These are phyloP conservation scores for Panthera uncia DNA, from an alignment of 2,113 vertebrate genomes.

Conservation along the genomic window DNA sequence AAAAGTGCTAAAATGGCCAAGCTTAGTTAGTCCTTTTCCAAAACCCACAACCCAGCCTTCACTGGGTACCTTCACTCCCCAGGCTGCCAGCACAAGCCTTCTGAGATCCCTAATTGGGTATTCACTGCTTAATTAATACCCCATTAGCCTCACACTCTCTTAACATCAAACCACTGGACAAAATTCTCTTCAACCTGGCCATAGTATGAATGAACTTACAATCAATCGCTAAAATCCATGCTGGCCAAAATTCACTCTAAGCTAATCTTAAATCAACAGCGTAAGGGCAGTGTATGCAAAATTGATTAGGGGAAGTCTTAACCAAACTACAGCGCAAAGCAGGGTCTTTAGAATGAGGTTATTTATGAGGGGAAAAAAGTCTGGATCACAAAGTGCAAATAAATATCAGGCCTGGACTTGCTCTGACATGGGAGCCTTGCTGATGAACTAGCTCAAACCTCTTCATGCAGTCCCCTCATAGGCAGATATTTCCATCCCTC, in stretches of 20 bases:
- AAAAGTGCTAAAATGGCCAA: not conserved
- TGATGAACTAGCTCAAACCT: not conserved
- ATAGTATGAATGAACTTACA: not conserved
- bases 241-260: not conserved
- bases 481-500: not conserved
- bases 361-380: not conserved
- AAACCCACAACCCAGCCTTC: constrained; percentile 1
- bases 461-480: not conserved
- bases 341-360: not conserved
- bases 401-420: not conserved
- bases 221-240: not conserved
- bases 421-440: not conserved
- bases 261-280: constrained; percentile 32
- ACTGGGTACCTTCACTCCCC: not conserved
- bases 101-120: constrained; percentile 11
- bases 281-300: not conserved
- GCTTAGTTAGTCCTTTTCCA: not conserved
- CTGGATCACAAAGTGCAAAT: not conserved
- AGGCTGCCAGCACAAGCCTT: not conserved
- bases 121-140: not conserved
- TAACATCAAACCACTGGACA: not conserved
- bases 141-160: constrained; percentile 24
- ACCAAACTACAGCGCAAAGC: constrained; percentile 17
- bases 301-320: not conserved
- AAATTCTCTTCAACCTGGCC: constrained; percentile 25